phyloP scores from a whole-genome alignment of 2,888 invertebrate species.

The Heterodera filipjevi region DNA sequence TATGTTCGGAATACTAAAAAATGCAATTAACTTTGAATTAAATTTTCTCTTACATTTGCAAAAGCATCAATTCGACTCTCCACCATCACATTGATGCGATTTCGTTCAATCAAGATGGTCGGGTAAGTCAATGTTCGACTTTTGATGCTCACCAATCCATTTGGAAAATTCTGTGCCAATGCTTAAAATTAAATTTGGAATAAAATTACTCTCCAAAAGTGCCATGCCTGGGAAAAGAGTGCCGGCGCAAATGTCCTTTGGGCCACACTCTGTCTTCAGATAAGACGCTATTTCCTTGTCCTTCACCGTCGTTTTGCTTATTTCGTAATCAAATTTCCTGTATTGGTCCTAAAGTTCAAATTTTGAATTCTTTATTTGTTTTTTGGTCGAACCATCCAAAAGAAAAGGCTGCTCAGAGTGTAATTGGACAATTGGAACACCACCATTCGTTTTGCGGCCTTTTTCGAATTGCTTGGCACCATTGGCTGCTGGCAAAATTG shows the following conservation, averaged over 20 bases:
- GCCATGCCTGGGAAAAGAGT: slow-evolving; percentile 56
- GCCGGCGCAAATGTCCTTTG: slow-evolving; percentile 63
- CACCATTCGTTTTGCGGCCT: slow-evolving; percentile 57
- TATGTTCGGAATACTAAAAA: slow-evolving; percentile 54
- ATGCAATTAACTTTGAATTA: neutral
- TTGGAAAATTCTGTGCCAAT: slow-evolving; percentile 55
- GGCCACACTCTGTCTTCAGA: slow-evolving; percentile 60
- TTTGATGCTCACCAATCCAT: slow-evolving; percentile 62
- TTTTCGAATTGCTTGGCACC: slow-evolving; percentile 21
- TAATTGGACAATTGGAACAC: slow-evolving; percentile 63
- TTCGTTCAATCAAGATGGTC: slow-evolving; percentile 53
- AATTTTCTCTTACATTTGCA: slow-evolving; percentile 51
- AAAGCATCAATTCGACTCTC: slow-evolving; percentile 63
- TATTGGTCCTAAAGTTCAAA: slow-evolving; percentile 29
- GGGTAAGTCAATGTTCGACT: slow-evolving; percentile 61
- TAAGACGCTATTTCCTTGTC: slow-evolving; percentile 61
- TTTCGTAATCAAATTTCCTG: slow-evolving; percentile 64
- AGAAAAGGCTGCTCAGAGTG: slow-evolving; percentile 58
- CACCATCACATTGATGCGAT: slow-evolving; percentile 56
- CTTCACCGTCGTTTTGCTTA: slow-evolving; percentile 57
- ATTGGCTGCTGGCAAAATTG: slow-evolving; percentile 50
- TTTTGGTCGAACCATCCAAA: slow-evolving; percentile 57
- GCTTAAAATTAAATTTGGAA: slow-evolving; percentile 37
- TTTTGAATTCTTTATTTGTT: slow-evolving; percentile 18
- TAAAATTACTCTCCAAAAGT: neutral